Conservation (phyloP, 1,140 invertebrate genomes). For the Laupala kohalensis region DNA sequence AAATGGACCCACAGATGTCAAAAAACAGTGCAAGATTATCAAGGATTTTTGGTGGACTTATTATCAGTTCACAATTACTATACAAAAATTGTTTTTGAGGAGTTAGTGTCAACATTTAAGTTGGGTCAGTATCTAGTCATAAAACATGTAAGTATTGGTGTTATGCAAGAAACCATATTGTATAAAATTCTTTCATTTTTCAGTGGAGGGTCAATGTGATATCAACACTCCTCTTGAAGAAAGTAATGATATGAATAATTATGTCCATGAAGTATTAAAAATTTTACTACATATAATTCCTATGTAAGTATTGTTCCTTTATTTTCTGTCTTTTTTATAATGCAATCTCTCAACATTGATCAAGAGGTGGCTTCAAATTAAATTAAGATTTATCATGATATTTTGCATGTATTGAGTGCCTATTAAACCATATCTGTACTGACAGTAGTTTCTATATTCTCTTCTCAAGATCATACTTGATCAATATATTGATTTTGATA, state of each 20-base stretch:
- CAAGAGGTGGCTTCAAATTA: no score
- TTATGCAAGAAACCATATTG: neutral
- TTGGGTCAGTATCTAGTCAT: constrained; percentile 30
- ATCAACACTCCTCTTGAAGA: constrained; percentile 28
- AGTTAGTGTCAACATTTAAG: constrained; percentile 40
- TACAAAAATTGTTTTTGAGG: constrained; percentile 39
- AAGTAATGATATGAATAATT: constrained; percentile 31
- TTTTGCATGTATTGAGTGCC: no score
- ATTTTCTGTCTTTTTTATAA: no score
- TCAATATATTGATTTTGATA: no score
- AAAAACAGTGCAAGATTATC: constrained; percentile 37
- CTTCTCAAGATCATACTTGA: no score
- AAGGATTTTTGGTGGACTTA: constrained; percentile 45
- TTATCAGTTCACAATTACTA: constrained; percentile 46
- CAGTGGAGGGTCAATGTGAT: constrained; percentile 29
- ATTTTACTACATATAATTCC: constrained; percentile 42
- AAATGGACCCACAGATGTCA: constrained; percentile 36
- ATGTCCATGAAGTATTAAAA: constrained; percentile 41
- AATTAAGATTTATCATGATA: no score
- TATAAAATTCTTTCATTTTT: constrained; percentile 12
- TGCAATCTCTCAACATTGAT: no score
- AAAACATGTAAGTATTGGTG: neutral
- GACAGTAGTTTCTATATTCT: no score
- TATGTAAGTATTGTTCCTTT: constrained; percentile 39
- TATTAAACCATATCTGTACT: no score